These are phyloP conservation scores for Tachypleus tridentatus DNA, from an alignment of 1,140 invertebrate genomes.

Conservation along the genomic window DNA sequence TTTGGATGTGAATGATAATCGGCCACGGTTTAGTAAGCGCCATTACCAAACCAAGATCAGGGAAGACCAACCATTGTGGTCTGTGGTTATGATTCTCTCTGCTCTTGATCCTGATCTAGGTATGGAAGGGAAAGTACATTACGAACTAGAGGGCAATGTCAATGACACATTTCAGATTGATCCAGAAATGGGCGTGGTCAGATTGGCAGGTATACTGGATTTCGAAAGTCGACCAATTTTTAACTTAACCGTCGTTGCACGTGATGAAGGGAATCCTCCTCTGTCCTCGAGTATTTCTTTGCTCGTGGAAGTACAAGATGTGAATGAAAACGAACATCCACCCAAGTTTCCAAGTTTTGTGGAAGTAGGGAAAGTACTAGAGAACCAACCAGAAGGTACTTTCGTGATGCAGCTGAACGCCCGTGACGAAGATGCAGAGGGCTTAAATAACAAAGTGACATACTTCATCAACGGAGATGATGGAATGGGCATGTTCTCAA, in stretches of 20 bases:
- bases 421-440: conserved; percentile 57
- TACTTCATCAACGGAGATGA: conserved; percentile 81
- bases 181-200: conserved; percentile 18
- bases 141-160: conserved; percentile 30
- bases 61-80: conserved; percentile 79
- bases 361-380: conserved; percentile 44
- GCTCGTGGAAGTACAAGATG: conserved; percentile 25
- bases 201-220: conserved; percentile 53
- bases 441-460: conserved; percentile 54
- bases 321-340: conserved; percentile 42
- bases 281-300: conserved; percentile 45
- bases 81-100: conserved; percentile 66
- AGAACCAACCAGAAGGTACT: conserved; percentile 59
- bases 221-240: conserved; percentile 73
- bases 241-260: conserved; percentile 62
- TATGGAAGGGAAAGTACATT: conserved; percentile 46
- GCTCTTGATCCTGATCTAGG: conserved; percentile 79
- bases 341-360: conserved; percentile 76
- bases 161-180: conserved; percentile 17
- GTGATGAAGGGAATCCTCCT: conserved; percentile 62
- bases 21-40: conserved; percentile 53
- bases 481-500: conserved; percentile 78
- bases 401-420: conserved; percentile 63
- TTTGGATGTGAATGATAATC: conserved; percentile 84
- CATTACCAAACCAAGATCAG: conserved; percentile 63